Evolutionary conservation across 2,888 invertebrate genomes (phyloP), one percentile per base, ranked within the genome.

Genomic region (Lasioglossum vierecki): DNA sequence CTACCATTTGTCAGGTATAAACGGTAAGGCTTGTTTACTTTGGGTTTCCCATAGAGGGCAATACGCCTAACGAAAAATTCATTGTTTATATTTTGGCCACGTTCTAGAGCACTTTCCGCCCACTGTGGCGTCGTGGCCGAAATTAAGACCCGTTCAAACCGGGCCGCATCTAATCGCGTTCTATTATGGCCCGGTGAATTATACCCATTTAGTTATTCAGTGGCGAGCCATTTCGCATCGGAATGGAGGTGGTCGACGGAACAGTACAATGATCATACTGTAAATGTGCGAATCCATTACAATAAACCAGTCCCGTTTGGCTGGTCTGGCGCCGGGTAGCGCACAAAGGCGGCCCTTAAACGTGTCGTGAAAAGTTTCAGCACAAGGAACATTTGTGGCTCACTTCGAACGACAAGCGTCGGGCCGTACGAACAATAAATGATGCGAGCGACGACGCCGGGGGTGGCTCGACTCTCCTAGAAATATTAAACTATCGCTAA

Each of bases 261-360:
- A 79, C 49, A 80, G 80, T 74, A 88, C 89, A 88, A 79, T 80
- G 88, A 79, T 86, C 81, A 81, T 63, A 88, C 79, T 88, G 89
- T 88, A 86, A 82, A 88, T 63, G 77, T 68, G 68, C 81, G 71
- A 57, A 57, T 66, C 60, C 78, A 78, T 87, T 73, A 83, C 76
- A 88, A 89, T 88, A 89, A 87, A 84, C 53, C 79, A 80, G 75
- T 74, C 53, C 63, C 84, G 66, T 76, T 76, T 74, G 79, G 68
- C 41, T 71, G 73, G 84, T 87, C 89, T 88, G 89, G 89, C 88
- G 88, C 84, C 87, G 79, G 39, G 76, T 9, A 44, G 13, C 15
- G 46, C 15, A 88, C 84, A 88, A 88, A 86, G 84, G 57, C 57
- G 68, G 74, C 76, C 79, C 89, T 88, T 79, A 88, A 83, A 75